These are phyloP conservation scores for Salvelinus fontinalis DNA, from an alignment of 2,113 vertebrate species.

Conservation along the genomic window DNA sequence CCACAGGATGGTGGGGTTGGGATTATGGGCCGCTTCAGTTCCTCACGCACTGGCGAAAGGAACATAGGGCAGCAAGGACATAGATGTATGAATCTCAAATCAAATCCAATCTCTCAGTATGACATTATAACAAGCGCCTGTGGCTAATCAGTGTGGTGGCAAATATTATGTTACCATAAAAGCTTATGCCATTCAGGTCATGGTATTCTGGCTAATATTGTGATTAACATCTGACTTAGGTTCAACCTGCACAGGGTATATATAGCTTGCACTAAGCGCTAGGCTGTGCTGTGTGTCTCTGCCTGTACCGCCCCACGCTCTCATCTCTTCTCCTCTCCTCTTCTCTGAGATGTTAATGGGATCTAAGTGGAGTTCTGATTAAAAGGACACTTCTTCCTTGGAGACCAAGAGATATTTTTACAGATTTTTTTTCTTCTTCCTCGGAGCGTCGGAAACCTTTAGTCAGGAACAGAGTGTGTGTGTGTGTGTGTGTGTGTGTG, in stretches of 20 bases:
- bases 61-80: neutral
- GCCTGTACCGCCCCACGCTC: too few relatives aligned
- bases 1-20: neutral
- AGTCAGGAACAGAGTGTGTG: slow-evolving; percentile 28
- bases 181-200: neutral
- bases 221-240: slow-evolving; percentile 23
- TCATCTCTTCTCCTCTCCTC: slow-evolving; percentile 9
- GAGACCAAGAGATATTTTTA: slow-evolving; percentile 68
- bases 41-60: neutral
- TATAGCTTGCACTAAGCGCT: too few relatives aligned
- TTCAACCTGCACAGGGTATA: slow-evolving; percentile 20
- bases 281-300: too few relatives aligned
- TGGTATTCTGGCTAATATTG: neutral
- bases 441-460: slow-evolving; percentile 72
- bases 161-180: too few relatives aligned
- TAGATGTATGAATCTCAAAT: neutral
- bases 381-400: slow-evolving; percentile 78
- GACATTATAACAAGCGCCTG: too few relatives aligned
- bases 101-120: too few relatives aligned
- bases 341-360: slow-evolving; percentile 68
- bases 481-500: too few relatives aligned
- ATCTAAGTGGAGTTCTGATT: slow-evolving; percentile 74
- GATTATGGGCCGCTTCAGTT: neutral
- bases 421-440: slow-evolving; percentile 57
- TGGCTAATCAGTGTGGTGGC: neutral